Conservation (phyloP, 1,140 invertebrate genomes). For the Anadara kagoshimensis region DNA sequence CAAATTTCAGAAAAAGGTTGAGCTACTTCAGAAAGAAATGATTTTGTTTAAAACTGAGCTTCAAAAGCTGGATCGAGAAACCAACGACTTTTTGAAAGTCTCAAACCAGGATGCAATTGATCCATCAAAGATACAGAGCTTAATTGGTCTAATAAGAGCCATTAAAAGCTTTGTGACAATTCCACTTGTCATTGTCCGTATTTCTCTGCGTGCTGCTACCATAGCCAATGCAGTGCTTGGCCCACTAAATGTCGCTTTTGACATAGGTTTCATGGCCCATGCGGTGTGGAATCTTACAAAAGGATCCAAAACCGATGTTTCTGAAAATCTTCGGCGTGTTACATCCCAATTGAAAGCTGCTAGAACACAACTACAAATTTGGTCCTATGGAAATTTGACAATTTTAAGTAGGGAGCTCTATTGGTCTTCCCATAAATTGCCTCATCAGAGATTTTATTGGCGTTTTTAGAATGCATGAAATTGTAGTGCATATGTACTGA, state of each 20-base stretch:
- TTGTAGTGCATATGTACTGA: too few species aligned
- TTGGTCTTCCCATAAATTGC: too few species aligned
- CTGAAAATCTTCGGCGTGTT: background rate
- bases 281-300: background rate
- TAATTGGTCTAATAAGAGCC: background rate
- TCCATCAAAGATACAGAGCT: too few species aligned
- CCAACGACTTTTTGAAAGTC: too few species aligned
- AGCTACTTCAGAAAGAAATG: too few species aligned
- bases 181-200: background rate
- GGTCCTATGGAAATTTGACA: conserved; percentile 5
- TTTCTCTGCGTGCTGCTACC: background rate
- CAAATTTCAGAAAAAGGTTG: too few species aligned
- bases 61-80: too few species aligned
- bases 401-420: background rate
- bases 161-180: background rate
- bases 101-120: too few species aligned
- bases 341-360: background rate
- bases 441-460: too few species aligned
- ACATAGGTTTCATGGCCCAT: background rate
- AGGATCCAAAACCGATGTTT: conserved; percentile 15
- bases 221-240: background rate
- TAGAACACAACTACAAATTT: conserved; percentile 7
- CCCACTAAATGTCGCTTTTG: background rate
- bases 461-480: too few species aligned
- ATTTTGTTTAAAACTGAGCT: too few species aligned